Percentiles rank a stretch among this genome's conserved stretches.
Conservation (phyloP, 1,140 invertebrate genomes). For the Nautilus pompilius region DNA sequence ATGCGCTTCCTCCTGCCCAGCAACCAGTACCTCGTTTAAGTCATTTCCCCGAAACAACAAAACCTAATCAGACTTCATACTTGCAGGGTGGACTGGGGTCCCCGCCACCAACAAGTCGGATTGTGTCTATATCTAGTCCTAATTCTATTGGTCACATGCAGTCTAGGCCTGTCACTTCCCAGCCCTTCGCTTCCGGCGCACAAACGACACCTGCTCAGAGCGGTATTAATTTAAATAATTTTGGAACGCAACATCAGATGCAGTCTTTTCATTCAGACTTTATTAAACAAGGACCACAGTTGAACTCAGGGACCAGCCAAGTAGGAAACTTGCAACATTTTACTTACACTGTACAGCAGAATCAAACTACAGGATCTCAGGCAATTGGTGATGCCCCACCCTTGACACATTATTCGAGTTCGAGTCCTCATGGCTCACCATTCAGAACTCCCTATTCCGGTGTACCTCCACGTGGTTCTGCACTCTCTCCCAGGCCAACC, state of each 20-base stretch:
- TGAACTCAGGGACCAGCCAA: not conserved
- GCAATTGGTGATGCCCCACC: not conserved
- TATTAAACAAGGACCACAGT: slow-evolving; percentile 1
- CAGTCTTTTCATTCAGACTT: not conserved
- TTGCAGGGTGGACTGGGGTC: not conserved
- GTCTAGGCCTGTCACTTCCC: slow-evolving; percentile 2
- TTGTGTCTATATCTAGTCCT: not conserved
- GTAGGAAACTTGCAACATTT: not conserved
- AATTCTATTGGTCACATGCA: slow-evolving; percentile 4
- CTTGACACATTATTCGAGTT: not conserved
- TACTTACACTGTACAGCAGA: not conserved
- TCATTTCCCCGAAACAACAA: not conserved
- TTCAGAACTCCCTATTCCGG: not conserved
- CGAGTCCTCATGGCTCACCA: not conserved
- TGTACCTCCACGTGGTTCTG: not conserved
- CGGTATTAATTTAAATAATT: not conserved
- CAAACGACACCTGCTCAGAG: slow-evolving; percentile 14
- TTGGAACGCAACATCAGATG: not conserved
- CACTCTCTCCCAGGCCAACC: not conserved
- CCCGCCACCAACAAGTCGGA: not conserved
- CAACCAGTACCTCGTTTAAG: not conserved
- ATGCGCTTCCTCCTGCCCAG: not conserved
- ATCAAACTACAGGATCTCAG: not conserved
- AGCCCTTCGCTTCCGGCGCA: slow-evolving; percentile 5
- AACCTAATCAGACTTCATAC: not conserved